These are phyloP conservation scores for Sarcophaga peregrina DNA, from an alignment of 1,140 invertebrate species.

Conservation along the genomic window DNA sequence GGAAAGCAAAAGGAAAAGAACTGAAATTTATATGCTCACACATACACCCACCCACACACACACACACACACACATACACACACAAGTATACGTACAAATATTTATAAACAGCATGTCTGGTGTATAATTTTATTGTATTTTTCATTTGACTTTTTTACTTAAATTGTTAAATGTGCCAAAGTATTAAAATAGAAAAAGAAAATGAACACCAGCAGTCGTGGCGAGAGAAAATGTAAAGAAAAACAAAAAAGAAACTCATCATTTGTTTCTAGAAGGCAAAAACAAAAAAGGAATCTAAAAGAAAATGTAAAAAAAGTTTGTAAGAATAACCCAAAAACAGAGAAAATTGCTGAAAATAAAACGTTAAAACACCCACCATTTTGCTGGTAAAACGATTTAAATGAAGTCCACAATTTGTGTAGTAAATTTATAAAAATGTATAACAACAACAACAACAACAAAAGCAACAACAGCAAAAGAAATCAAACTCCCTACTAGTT, in stretches of 20 bases:
- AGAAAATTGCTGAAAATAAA: not conserved
- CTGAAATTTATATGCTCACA: not conserved
- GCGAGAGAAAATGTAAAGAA: not conserved
- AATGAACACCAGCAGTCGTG: not conserved
- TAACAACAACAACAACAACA: no score
- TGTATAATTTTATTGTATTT: slow-evolving; percentile 25
- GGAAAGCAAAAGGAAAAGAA: not conserved
- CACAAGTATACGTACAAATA: not conserved
- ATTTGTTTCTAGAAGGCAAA: not conserved
- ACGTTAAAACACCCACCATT: slow-evolving; percentile 32
- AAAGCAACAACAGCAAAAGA: no score
- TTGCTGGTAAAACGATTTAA: slow-evolving; percentile 60
- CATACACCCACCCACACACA: not conserved
- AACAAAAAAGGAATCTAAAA: not conserved
- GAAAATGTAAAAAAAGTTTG: not conserved
- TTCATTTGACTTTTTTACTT: slow-evolving; percentile 27
- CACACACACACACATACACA: not conserved
- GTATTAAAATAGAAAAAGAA: not conserved
- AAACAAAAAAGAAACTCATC: not conserved
- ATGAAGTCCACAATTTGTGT: slow-evolving; percentile 65
- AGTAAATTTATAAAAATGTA: slow-evolving; percentile 64
- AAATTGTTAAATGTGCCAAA: slow-evolving; percentile 13
- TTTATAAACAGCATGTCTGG: slow-evolving; percentile 18
- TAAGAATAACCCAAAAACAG: not conserved
- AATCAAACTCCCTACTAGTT: not conserved